Evolutionary conservation across 2,113 vertebrate genomes (phyloP).

Genomic region (Albula goreensis): DNA sequence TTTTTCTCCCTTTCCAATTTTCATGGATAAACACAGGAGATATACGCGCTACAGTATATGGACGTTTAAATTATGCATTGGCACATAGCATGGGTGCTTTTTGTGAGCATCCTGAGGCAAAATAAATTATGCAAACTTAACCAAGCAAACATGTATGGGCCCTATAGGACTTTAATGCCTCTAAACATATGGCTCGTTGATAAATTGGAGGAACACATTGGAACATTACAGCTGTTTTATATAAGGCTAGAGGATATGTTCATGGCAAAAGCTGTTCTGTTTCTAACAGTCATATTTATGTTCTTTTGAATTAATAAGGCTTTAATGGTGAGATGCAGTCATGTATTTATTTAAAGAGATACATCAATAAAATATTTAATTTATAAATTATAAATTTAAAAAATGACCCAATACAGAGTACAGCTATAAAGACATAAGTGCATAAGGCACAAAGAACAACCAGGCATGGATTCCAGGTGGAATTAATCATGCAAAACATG

Average conservation of each 20-base stretch:
- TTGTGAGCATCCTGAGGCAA: slow-evolving; percentile 1
- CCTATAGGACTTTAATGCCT: slow-evolving; percentile 11
- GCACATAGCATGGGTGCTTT: neutral
- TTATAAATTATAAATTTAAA: neutral
- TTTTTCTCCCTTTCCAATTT: neutral
- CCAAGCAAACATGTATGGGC: slow-evolving; percentile 14
- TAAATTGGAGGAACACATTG: slow-evolving; percentile 12
- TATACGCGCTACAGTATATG: neutral
- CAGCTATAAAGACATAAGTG: neutral
- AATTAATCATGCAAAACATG: too few relatives aligned
- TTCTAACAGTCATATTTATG: neutral
- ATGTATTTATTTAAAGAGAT: too few relatives aligned
- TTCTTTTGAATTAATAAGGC: too few relatives aligned
- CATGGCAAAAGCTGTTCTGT: neutral
- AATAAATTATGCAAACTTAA: slow-evolving; percentile 12
- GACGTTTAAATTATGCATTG: neutral
- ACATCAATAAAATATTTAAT: neutral
- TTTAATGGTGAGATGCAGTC: too few relatives aligned
- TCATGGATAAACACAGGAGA: neutral
- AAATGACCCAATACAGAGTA: too few relatives aligned
- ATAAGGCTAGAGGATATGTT: slow-evolving; percentile 1
- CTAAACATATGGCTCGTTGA: slow-evolving; percentile 6
- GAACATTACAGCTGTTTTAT: slow-evolving; percentile 3
- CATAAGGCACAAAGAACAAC: neutral
- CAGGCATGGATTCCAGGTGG: too few relatives aligned